Evolutionary conservation across 2,888 invertebrate species (phyloP).

Genomic region (Hydrotaea diabolus): DNA sequence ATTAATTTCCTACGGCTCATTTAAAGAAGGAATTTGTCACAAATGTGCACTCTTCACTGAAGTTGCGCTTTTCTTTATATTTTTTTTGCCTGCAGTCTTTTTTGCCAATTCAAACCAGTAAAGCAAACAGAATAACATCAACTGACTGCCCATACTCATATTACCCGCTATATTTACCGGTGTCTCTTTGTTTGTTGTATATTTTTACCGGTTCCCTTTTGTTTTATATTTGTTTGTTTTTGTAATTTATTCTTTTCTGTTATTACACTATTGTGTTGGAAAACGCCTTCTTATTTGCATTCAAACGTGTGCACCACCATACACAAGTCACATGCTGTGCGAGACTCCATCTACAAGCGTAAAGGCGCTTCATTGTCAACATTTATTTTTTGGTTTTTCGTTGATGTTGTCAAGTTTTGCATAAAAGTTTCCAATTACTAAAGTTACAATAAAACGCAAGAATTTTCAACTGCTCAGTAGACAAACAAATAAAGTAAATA

Average conservation of each 20-base stretch:
- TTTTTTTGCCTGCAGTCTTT: not conserved
- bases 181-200: not conserved
- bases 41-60: no score
- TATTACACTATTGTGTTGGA: not conserved
- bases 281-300: constrained; percentile 7
- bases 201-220: not conserved
- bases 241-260: not conserved
- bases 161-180: constrained; percentile 1
- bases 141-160: not conserved
- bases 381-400: not conserved
- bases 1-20: no score
- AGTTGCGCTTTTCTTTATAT: no score
- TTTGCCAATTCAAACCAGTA: not conserved
- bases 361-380: not conserved
- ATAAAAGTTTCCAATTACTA: not conserved
- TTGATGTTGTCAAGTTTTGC: not conserved
- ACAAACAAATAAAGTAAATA: not conserved
- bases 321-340: not conserved
- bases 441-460: not conserved
- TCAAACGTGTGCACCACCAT: not conserved
- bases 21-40: no score
- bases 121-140: not conserved
- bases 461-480: not conserved
- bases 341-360: not conserved
- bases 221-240: not conserved